Conservation (phyloP, 1,140 invertebrate genomes). For the Saccostrea cuccullata region DNA sequence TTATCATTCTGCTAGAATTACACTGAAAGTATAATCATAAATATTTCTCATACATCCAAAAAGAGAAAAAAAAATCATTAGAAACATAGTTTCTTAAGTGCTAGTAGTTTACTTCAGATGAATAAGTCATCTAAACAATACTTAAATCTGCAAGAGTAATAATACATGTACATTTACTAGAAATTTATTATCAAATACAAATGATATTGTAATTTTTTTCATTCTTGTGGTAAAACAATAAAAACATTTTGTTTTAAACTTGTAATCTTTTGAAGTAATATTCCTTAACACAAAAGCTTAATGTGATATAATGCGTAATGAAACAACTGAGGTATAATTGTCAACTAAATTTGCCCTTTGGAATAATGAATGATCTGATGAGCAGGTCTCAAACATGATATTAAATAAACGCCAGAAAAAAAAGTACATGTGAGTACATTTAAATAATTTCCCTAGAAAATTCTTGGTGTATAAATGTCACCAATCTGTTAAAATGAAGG, state of each 20-base stretch:
- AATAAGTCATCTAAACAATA: background rate
- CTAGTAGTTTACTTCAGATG: too few relatives aligned
- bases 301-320: background rate
- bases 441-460: too few relatives aligned
- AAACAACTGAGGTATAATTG: background rate
- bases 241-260: background rate
- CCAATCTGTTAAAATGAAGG: too few relatives aligned
- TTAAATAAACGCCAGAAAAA: background rate
- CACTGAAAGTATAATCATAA: background rate
- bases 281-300: too few relatives aligned
- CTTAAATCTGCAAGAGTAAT: too few relatives aligned
- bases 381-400: background rate
- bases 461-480: too few relatives aligned
- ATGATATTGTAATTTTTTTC: background rate
- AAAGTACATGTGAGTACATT: too few relatives aligned
- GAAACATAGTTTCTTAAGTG: too few relatives aligned
- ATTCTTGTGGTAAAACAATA: background rate
- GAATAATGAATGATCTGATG: background rate
- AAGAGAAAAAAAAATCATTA: too few relatives aligned
- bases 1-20: background rate
- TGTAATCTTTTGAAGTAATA: background rate
- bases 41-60: background rate
- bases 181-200: background rate
- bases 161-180: too few relatives aligned
- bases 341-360: slow-evolving; percentile 13